A percentile compares a stretch with the other conserved stretches of the same genome.
phyloP scores from a whole-genome alignment of 2,113 vertebrate genomes.

The Chloropsis cyanopogon region DNA sequence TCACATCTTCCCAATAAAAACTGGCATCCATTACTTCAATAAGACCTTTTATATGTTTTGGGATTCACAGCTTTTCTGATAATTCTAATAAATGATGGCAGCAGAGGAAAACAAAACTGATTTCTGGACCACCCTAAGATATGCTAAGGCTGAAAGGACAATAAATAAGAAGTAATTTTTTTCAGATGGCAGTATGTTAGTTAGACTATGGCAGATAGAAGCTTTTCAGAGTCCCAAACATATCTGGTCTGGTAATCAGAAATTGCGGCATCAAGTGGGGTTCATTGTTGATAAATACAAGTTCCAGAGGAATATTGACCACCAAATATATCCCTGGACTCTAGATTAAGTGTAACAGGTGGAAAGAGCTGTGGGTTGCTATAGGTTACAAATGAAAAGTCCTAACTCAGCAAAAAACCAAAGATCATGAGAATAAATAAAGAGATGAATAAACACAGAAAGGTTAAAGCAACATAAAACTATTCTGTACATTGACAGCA shows the following conservation, averaged over 20 bases:
- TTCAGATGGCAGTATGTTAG: neutral
- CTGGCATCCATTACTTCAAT: neutral
- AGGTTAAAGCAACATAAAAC: neutral
- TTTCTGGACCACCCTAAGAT: neutral
- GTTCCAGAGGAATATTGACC: neutral
- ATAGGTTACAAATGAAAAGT: neutral
- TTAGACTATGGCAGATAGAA: neutral
- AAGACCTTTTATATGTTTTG: neutral
- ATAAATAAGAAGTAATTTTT: neutral
- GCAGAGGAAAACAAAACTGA: neutral
- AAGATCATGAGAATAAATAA: neutral
- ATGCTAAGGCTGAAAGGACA: neutral
- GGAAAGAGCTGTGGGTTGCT: neutral
- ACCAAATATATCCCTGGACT: neutral
- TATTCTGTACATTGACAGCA: neutral
- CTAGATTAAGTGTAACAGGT: neutral
- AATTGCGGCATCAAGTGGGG: fast-evolving
- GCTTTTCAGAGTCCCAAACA: neutral
- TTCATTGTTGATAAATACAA: neutral
- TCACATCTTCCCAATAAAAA: neutral
- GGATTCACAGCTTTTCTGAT: neutral
- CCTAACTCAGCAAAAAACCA: neutral
- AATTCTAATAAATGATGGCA: neutral
- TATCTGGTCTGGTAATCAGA: neutral
- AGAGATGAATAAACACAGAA: neutral